Conservation (phyloP, 1,140 invertebrate species). For the Planococcus citri region DNA sequence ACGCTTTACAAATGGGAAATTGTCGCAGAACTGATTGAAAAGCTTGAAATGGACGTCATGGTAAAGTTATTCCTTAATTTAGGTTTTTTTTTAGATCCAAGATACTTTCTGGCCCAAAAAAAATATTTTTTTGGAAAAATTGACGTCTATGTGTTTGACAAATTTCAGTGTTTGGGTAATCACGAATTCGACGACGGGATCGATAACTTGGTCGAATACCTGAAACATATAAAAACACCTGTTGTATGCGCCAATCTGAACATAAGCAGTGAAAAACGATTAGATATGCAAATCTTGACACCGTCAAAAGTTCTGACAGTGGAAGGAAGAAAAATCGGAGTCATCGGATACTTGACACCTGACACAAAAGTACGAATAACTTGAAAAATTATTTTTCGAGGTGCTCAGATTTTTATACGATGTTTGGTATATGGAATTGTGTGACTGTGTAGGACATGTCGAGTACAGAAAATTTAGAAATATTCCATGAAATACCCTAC, state of each 20-base stretch:
- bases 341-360: slow-evolving; percentile 78
- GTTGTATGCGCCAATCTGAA: slow-evolving; percentile 67
- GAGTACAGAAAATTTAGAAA: slow-evolving; percentile 46
- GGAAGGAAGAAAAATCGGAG: slow-evolving; percentile 52
- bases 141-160: too few relatives aligned
- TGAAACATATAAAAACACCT: slow-evolving; percentile 50
- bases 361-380: slow-evolving; percentile 54
- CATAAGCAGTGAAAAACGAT: slow-evolving; percentile 45
- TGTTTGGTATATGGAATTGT: too few relatives aligned
- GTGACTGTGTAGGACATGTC: neutral
- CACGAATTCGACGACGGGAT: slow-evolving; percentile 85
- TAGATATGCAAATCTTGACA: slow-evolving; percentile 37
- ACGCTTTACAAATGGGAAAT: slow-evolving; percentile 62
- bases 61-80: too few relatives aligned
- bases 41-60: too few relatives aligned
- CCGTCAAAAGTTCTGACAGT: slow-evolving; percentile 55
- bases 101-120: too few relatives aligned
- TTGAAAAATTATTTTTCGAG: too few relatives aligned
- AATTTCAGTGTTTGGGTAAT: slow-evolving; percentile 72
- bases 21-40: slow-evolving; percentile 63
- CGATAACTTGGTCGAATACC: slow-evolving; percentile 58
- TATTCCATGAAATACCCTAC: slow-evolving; percentile 57
- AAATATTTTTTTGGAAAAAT: too few relatives aligned
- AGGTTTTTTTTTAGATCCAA: too few relatives aligned
- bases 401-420: neutral